These are phyloP conservation scores for Nesidiocoris tenuis DNA, from an alignment of 2,888 invertebrate genomes.

Conservation along the genomic window DNA sequence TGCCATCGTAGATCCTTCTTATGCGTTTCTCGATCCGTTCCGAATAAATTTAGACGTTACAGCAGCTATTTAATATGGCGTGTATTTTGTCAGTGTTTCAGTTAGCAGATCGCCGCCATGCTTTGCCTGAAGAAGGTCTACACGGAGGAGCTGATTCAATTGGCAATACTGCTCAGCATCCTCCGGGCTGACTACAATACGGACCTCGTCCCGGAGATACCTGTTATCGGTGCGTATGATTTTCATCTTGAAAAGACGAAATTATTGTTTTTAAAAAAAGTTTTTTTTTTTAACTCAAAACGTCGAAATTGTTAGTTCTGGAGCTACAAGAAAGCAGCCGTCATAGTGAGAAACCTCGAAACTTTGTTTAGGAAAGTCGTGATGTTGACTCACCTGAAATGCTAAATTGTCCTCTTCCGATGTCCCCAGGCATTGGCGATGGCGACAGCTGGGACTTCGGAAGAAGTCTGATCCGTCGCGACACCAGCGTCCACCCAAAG, in stretches of 20 bases:
- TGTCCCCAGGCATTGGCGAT: slow-evolving; percentile 45
- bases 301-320: no score
- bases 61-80: background rate
- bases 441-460: slow-evolving; percentile 57
- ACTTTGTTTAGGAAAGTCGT: no score
- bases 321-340: no score
- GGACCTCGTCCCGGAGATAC: slow-evolving; percentile 57
- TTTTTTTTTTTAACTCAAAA: no score
- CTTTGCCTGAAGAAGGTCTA: slow-evolving; percentile 79
- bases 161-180: slow-evolving; percentile 77
- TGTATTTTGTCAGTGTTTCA: no score
- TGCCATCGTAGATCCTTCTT: background rate
- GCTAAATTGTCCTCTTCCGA: no score
- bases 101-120: slow-evolving; percentile 57
- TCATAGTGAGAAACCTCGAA: no score
- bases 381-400: no score
- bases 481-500: slow-evolving; percentile 64
- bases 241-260: background rate
- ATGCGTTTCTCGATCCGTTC: background rate
- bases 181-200: slow-evolving; percentile 61
- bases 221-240: slow-evolving; percentile 55
- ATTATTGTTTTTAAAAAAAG: no score
- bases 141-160: slow-evolving; percentile 76
- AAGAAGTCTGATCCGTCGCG: slow-evolving; percentile 27
- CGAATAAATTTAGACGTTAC: background rate